Evolutionary conservation across 2,888 invertebrate species (phyloP), one percentile per base, ranked within the genome.

Genomic region (Ctenicera cuprea): DNA sequence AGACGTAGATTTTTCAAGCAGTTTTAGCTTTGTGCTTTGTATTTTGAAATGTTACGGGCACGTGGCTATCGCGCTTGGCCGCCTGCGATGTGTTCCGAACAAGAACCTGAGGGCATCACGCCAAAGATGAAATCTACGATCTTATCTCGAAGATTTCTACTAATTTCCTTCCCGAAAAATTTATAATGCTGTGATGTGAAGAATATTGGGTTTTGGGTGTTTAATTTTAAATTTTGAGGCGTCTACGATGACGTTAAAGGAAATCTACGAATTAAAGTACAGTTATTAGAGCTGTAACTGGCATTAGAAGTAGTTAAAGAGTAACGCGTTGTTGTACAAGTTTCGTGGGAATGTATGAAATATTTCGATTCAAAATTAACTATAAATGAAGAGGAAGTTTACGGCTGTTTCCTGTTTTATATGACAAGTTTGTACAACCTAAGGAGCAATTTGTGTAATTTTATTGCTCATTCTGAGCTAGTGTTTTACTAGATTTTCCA

Each of bases 61-160:
- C 83, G 83, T 83, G 83, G 82, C 81, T 78, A 80, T 80, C 80
- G 79, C 80, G 76, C 81, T 80, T 76, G 81, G 81, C 81, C 83
- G 82, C 82, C 82, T 80, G 82, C 82, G 80, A 79, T 74, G 77
- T 70, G 82, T 79, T 78, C 75, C 74, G 77, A 76, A 66, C 59
- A 54, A 68, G 45, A 78, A 79, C 81, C 83, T 76, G 77, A 72
- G 80, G 83, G 80, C 82, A 82, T 83, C 83, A 83, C 83, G 83
- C 78, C 76, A 78, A 76, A 76, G 77, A 80, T 78, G 76, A 78
- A 78, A 83, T 83, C 82, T 82, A 78, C 75, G 82, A 83, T 82
- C 79, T 80, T 82, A 82, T 83, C 82, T 74, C 37, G 8, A 30
- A 66, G 59, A 45, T 64, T 72, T 75, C 69, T 63, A 64, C 68